Conservation (phyloP, 2,888 invertebrate genomes). For the Drosophila subquinaria region DNA sequence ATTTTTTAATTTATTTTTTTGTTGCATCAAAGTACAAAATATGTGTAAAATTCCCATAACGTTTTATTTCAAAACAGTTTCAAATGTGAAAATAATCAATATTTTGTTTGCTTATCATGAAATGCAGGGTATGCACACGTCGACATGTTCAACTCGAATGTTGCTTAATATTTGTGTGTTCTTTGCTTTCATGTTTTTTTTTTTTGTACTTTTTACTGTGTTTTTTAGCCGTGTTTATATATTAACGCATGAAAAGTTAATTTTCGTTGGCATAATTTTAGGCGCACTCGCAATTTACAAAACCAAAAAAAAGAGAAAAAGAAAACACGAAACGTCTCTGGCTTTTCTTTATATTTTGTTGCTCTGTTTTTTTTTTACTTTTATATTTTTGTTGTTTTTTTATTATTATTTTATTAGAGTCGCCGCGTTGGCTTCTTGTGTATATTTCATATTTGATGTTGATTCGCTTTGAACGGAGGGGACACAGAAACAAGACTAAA, state of each 20-base stretch:
- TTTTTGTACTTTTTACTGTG: background rate
- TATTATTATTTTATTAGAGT: conserved; percentile 71
- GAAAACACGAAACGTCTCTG: conserved; percentile 7
- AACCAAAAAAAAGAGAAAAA: background rate
- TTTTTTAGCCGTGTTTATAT: conserved; percentile 20
- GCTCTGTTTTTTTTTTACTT: conserved; percentile 12
- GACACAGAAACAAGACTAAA: conserved; percentile 34
- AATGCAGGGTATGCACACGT: background rate
- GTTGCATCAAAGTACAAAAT: too few relatives aligned
- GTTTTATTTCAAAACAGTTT: too few relatives aligned
- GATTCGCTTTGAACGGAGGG: conserved; percentile 47
- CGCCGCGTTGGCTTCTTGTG: conserved; percentile 56
- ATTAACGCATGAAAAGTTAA: conserved; percentile 55
- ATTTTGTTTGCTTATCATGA: background rate
- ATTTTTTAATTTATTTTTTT: too few relatives aligned
- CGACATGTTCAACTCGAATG: background rate
- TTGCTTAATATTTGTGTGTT: background rate
- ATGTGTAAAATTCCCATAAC: too few relatives aligned
- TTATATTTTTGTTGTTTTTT: conserved; percentile 2
- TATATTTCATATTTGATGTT: conserved; percentile 72
- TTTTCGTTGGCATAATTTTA: conserved; percentile 48
- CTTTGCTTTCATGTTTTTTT: background rate
- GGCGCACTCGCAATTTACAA: conserved; percentile 30
- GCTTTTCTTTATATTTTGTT: background rate
- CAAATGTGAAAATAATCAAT: too few relatives aligned